Percentiles rank a stretch among this genome's conserved stretches.
These are phyloP conservation scores for cattle (Bos taurus) DNA, from an alignment of 2,113 vertebrate species.

Conservation along the genomic window DNA sequence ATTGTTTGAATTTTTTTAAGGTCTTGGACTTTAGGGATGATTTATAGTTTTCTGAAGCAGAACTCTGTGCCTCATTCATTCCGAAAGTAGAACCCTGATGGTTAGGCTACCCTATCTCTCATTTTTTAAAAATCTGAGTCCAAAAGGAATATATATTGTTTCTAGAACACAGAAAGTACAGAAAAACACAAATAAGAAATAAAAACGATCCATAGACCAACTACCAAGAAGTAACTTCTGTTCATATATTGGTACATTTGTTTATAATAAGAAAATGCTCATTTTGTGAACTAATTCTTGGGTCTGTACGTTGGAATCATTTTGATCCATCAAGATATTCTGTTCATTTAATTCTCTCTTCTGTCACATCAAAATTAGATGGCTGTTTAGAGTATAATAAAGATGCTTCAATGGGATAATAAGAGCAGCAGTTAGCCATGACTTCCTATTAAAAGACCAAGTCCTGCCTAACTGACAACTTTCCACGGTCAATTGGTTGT, in stretches of 20 bases:
- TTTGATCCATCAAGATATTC: background rate
- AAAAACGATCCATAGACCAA: background rate
- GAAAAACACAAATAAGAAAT: conserved; percentile 2
- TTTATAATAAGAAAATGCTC: background rate
- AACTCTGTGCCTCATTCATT: background rate
- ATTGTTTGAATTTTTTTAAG: background rate
- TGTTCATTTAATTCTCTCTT: background rate
- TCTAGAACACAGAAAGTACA: background rate
- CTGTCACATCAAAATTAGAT: conserved; percentile 39
- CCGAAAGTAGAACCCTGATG: background rate
- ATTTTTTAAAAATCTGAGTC: background rate
- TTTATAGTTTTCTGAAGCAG: background rate
- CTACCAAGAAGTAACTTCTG: background rate
- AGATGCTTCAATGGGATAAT: conserved; percentile 14
- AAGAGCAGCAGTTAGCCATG: background rate
- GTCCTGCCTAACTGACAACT: conserved; percentile 29
- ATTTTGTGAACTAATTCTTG: background rate
- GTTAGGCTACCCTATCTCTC: background rate
- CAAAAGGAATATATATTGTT: background rate
- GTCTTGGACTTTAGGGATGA: background rate
- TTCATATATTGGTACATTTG: background rate
- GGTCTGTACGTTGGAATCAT: background rate
- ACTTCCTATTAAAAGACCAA: conserved; percentile 29
- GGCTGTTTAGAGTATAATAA: conserved; percentile 1
- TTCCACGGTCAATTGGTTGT: background rate